A percentile compares a stretch with the other conserved stretches of the same genome.
Conservation (phyloP, 2,797 vertebrate species). For the Acipenser ruthenus region DNA sequence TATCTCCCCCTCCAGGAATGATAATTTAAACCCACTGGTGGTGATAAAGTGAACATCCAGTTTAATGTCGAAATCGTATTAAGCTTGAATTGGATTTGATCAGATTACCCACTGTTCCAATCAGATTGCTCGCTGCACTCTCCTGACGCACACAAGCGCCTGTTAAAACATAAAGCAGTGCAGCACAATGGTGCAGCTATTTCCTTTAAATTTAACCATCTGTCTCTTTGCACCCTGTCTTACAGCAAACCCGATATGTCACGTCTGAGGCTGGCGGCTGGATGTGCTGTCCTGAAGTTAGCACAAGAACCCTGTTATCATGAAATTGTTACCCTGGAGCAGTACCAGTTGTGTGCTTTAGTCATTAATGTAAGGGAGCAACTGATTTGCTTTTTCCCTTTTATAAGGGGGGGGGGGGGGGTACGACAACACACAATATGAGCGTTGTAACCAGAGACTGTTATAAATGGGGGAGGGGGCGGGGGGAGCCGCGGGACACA, state of each 20-base stretch:
- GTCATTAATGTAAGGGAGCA: conserved; percentile 89
- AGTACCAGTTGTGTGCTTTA: conserved; percentile 89
- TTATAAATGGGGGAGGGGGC: too few species aligned
- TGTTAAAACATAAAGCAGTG: background rate
- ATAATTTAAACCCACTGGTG: too few species aligned
- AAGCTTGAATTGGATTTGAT: too few species aligned
- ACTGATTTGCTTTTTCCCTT: background rate
- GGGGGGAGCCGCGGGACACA: too few species aligned
- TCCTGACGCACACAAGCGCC: too few species aligned
- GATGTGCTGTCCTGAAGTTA: conserved; percentile 85
- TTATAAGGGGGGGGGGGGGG: background rate
- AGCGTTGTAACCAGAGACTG: too few species aligned
- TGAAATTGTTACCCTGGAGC: conserved; percentile 95
- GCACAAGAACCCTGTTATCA: conserved; percentile 97
- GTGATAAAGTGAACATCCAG: too few species aligned
- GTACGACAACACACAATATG: too few species aligned
- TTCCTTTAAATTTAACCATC: background rate
- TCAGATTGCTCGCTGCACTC: too few species aligned
- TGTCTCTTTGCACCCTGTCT: conserved; percentile 27
- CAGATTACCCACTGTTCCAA: too few species aligned
- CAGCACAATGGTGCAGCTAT: background rate
- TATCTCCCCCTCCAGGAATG: too few species aligned
- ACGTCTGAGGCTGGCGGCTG: conserved; percentile 83
- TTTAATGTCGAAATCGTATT: too few species aligned
- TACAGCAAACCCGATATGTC: conserved; percentile 97